Conservation (phyloP, 1,140 invertebrate genomes). For the Drosophila nigrodunni region DNA sequence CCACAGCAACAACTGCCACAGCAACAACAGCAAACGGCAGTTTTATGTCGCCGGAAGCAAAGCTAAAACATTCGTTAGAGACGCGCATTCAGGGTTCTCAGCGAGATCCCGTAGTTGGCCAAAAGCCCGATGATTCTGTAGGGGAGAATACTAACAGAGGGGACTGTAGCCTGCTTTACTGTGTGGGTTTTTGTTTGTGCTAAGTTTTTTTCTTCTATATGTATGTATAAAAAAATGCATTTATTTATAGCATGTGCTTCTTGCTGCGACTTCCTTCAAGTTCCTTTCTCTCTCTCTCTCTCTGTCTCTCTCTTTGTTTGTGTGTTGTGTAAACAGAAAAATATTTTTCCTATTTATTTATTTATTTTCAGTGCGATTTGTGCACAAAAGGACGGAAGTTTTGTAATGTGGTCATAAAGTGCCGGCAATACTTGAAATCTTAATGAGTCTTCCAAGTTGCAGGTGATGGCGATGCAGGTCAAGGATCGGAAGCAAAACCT, state of each 20-base stretch:
- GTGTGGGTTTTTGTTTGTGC: slow-evolving; percentile 22
- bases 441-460: slow-evolving; percentile 30
- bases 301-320: not conserved
- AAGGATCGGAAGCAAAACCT: slow-evolving; percentile 36
- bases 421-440: slow-evolving; percentile 39
- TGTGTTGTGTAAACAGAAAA: slow-evolving; percentile 34
- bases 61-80: slow-evolving; percentile 69
- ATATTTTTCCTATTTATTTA: slow-evolving; percentile 44
- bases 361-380: slow-evolving; percentile 40
- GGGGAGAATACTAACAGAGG: not conserved
- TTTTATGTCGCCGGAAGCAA: slow-evolving; percentile 80
- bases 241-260: slow-evolving; percentile 72
- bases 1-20: slow-evolving; percentile 32
- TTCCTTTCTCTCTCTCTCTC: not conserved
- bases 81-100: slow-evolving; percentile 34
- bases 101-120: not conserved
- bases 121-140: not conserved
- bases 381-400: slow-evolving; percentile 45
- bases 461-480: slow-evolving; percentile 41
- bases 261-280: slow-evolving; percentile 51
- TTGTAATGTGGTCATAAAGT: slow-evolving; percentile 48
- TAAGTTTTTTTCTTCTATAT: slow-evolving; percentile 23
- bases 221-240: slow-evolving; percentile 43
- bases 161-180: slow-evolving; percentile 1
- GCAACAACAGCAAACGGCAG: slow-evolving; percentile 62